Base-by-base conservation (phyloP, 2,888 invertebrate genomes). In the Druceiella hillmani region DNA sequence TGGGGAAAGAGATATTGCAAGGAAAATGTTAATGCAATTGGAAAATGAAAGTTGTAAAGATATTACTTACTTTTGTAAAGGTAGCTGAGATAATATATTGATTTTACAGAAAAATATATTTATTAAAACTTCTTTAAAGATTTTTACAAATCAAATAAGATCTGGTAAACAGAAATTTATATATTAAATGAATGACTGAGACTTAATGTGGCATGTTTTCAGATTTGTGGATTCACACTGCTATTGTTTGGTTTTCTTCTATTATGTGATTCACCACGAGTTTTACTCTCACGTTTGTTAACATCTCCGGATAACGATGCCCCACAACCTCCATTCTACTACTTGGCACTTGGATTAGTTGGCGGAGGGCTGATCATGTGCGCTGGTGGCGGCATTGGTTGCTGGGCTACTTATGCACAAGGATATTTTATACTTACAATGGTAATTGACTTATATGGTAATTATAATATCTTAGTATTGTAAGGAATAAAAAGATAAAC, bases 401-500 rank as follows among this genome's bases (percentile, higher is more conserved):
- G 85, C 59, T 88, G 87, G 87, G 86, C 86, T 1, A 80, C 83
- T 1, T 86, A 84, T 52, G 70, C 85, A 51, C 79, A 82, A 47
- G 85, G 81, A 51, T 85, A 83, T 53, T 79, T 79, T 49, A 76
- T 84, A 45, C 66, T 87, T n/a, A 78, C 78, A 36, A 58, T 79
- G 43, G 84, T 83, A 68, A 76, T 78, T 64, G 30, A 28, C 14
- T 30, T 17, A 4, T 20, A 15, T 34, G 2, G 29, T 34, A 40
- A 20, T 13, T 17, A 32, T 24, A 38, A n/a, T n/a, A n/a, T n/a
- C n/a, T n/a, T n/a, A n/a, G n/a, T n/a, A n/a, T n/a, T n/a, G n/a
- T n/a, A n/a, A n/a, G n/a, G n/a, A n/a, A n/a, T n/a, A n/a, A n/a
- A n/a, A n/a, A n/a, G n/a, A n/a, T n/a, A n/a, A n/a, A n/a, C n/a